Conservation (phyloP, 35 echinoderm and acorn worm species). For the Strongylocentrotus purpuratus region DNA sequence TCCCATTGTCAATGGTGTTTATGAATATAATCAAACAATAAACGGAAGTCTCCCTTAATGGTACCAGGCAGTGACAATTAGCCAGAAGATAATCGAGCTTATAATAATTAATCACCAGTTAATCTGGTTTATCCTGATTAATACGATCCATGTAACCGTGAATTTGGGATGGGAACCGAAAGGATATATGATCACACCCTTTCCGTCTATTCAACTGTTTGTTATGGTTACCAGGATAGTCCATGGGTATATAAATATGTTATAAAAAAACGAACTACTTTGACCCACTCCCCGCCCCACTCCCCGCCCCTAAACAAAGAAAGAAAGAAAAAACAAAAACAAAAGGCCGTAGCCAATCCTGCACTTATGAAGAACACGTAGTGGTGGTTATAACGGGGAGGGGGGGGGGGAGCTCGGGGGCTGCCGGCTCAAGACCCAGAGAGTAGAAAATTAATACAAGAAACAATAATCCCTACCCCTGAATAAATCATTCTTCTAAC, state of each 20-base stretch:
- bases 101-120: not conserved
- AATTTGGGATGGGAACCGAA: not conserved
- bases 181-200: not conserved
- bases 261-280: not conserved
- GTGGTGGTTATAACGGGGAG: too few relatives aligned
- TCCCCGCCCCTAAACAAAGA: not conserved
- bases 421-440: too few relatives aligned
- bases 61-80: not conserved
- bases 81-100: not conserved
- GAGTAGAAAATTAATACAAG: too few relatives aligned
- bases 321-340: too few relatives aligned
- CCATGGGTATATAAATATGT: not conserved
- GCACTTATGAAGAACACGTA: too few relatives aligned
- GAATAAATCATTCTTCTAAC: too few relatives aligned
- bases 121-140: not conserved
- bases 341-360: too few relatives aligned
- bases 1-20: not conserved
- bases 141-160: not conserved
- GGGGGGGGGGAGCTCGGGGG: too few relatives aligned
- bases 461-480: too few relatives aligned
- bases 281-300: not conserved
- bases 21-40: not conserved
- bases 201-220: not conserved
- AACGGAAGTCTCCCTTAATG: not conserved
- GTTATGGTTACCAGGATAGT: not conserved